phyloP scores from a whole-genome alignment of 2,113 vertebrate genomes.

The Thryonomys swinderianus region DNA sequence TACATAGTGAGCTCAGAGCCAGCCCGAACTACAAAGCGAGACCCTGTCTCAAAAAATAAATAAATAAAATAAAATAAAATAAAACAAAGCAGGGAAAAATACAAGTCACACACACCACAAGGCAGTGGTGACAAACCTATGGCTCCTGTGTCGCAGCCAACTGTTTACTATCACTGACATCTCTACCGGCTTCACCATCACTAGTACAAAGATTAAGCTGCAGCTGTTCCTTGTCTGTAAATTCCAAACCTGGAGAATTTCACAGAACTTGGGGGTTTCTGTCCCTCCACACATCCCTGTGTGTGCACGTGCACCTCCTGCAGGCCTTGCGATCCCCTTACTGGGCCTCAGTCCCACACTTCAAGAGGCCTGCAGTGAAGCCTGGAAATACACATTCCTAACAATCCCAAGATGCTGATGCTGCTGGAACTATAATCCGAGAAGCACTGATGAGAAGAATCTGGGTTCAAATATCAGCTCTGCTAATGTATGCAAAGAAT shows the following conservation, averaged over 20 bases:
- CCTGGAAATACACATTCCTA: neutral
- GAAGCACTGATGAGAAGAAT: neutral
- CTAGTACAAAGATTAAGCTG: neutral
- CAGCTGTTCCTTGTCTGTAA: neutral
- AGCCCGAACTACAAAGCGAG: no score
- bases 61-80: no score
- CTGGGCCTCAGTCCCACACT: neutral
- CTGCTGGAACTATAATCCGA: neutral
- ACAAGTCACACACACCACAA: neutral
- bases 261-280: neutral
- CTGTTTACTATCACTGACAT: neutral
- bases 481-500: neutral
- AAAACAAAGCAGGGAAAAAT: constrained; percentile 8
- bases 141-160: neutral
- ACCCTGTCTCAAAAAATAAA: no score
- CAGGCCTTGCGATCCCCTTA: neutral
- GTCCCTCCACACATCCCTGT: neutral
- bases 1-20: no score
- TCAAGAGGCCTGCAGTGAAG: neutral
- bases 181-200: neutral
- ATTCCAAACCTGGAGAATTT: neutral
- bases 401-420: neutral
- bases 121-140: neutral
- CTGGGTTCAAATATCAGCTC: neutral
- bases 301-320: neutral